Base-by-base conservation (phyloP, 1,140 invertebrate genomes). In the Eupristina koningsbergeri region DNA sequence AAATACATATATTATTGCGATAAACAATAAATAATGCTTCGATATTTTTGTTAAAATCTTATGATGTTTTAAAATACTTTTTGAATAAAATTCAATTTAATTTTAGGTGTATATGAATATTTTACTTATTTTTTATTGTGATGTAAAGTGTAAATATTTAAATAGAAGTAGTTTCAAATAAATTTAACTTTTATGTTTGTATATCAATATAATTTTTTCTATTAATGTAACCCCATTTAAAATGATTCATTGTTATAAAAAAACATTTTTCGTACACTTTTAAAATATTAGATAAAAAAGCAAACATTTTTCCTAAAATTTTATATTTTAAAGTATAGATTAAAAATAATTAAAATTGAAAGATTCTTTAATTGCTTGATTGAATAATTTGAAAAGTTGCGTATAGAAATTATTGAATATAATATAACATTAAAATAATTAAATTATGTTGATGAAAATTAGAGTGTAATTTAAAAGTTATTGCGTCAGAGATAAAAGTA, bases 21-120 rank as follows among this genome's bases (percentile, higher is more conserved):
- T 36, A 71, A 36, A 31, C 36, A 71, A 71, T 71, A 71, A 71
- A 71, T 41, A 36, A 71, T 71, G n/a, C 67, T 71, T 71, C 67
- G 39, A 71, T 71, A 71, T 71, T 71, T 71, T 71, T 41, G 67
- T 36, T 71, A 71, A 22, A 71, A 71, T 3, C 39, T 69, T 69
- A 39, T 22, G 41, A 39, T 41, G 36, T 71, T 71, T 71, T 39
- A 71, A 71, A n/a, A 41, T 71, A 17, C n/a, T 69, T 11, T 6
- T 71, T n/a, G 26, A 41, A 71, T 71, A 71, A 41, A 41, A n/a
- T 71, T 71, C 22, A 71, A 41, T 71, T 3, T 71, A n/a, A 22
- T 71, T n/a, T 39, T 13, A 3, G n/a, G 22, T n/a, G 11, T 71
- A n/a, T n/a, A 41, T 41, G 39, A 41, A 26, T n/a, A 71, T 41